A percentile compares a stretch with the other conserved stretches of the same genome.
These are phyloP conservation scores for Drosophila bunnanda DNA, from an alignment of 2,888 invertebrate species.

Conservation along the genomic window DNA sequence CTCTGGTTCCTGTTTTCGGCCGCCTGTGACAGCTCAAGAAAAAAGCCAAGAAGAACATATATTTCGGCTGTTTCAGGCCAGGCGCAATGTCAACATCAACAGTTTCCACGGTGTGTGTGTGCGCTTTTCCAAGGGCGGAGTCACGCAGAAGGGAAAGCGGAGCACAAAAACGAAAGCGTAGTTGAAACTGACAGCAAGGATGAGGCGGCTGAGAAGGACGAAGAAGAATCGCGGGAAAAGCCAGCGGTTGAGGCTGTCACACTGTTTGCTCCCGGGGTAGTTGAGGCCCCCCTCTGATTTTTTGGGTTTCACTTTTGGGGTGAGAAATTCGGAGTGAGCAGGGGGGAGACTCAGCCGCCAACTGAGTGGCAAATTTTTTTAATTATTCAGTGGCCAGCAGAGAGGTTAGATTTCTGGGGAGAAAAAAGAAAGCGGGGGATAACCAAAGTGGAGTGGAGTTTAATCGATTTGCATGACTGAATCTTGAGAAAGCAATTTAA, in stretches of 20 bases:
- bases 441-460: conserved; percentile 28
- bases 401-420: conserved; percentile 42
- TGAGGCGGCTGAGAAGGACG: conserved; percentile 48
- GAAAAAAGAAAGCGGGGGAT: not conserved
- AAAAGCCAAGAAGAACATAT: conserved; percentile 62
- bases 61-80: conserved; percentile 59
- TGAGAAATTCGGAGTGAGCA: not conserved
- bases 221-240: conserved; percentile 34
- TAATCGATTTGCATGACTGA: conserved; percentile 48
- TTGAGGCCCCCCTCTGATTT: conserved; percentile 16
- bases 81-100: conserved; percentile 75
- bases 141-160: conserved; percentile 2
- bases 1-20: conserved; percentile 33
- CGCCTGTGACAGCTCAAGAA: conserved; percentile 46
- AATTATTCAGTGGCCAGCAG: conserved; percentile 65
- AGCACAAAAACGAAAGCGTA: conserved; percentile 62
- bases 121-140: conserved; percentile 16
- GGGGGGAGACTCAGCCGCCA: conserved; percentile 14
- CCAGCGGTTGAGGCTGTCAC: conserved; percentile 54
- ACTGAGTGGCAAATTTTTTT: conserved; percentile 64
- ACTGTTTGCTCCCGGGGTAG: conserved; percentile 42
- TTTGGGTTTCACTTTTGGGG: conserved; percentile 1
- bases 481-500: conserved; percentile 46
- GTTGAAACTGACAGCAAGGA: conserved; percentile 74
- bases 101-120: conserved; percentile 24